These are phyloP conservation scores for Hypsopygia costalis DNA, from an alignment of 2,888 invertebrate species.

Conservation along the genomic window DNA sequence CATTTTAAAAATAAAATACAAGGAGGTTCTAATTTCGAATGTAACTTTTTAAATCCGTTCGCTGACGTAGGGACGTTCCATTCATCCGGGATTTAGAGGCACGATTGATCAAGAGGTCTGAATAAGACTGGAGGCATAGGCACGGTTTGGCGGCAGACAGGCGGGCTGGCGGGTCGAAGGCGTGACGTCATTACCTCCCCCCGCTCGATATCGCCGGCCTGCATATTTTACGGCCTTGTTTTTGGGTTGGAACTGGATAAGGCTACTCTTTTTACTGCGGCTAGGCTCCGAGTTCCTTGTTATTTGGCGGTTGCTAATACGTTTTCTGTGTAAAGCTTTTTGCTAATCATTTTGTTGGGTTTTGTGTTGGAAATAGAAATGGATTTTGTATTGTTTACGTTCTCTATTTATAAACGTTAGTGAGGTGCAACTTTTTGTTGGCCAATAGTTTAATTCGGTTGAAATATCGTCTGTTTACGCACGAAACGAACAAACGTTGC, in stretches of 20 bases:
- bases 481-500: too few relatives aligned
- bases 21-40: slow-evolving; percentile 21
- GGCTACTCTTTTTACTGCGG: slow-evolving; percentile 39
- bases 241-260: slow-evolving; percentile 44
- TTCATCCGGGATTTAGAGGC: slow-evolving; percentile 25
- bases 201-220: slow-evolving; percentile 38
- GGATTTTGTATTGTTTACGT: too few relatives aligned
- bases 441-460: too few relatives aligned
- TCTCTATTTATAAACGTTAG: too few relatives aligned
- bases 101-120: slow-evolving; percentile 54
- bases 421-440: too few relatives aligned
- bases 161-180: slow-evolving; percentile 60
- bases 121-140: slow-evolving; percentile 35
- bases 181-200: slow-evolving; percentile 57
- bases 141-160: slow-evolving; percentile 54
- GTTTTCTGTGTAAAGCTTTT: slow-evolving; percentile 22
- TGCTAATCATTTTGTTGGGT: slow-evolving; percentile 13
- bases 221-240: slow-evolving; percentile 64
- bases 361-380: too few relatives aligned
- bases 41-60: slow-evolving; percentile 8
- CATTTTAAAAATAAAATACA: slow-evolving; percentile 21
- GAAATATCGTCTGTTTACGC: too few relatives aligned
- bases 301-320: slow-evolving; percentile 23
- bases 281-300: slow-evolving; percentile 14
- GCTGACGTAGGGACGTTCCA: slow-evolving; percentile 10